phyloP scores from a whole-genome alignment of 2,113 vertebrate genomes.

The Glaucidium brasilianum region DNA sequence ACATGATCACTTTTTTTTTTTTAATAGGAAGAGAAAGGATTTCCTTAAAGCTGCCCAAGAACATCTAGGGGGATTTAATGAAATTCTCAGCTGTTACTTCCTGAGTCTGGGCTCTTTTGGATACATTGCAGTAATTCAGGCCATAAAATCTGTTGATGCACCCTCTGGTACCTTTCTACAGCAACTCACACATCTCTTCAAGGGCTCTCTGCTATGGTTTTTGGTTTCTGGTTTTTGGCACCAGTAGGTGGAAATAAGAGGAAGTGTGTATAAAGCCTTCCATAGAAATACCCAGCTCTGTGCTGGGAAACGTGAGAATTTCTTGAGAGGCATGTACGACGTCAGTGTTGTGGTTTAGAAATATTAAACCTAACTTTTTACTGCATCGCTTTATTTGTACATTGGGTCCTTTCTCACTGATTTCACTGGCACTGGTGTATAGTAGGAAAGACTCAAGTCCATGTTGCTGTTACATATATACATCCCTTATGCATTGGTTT shows the following conservation, averaged over 20 bases:
- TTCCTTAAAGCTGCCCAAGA: not conserved
- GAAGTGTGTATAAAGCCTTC: fast-evolving
- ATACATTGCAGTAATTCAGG: fast-evolving
- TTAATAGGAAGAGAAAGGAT: too few species aligned
- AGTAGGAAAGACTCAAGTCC: not conserved
- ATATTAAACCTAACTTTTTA: not conserved
- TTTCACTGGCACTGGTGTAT: not conserved
- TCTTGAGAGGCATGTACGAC: fast-evolving
- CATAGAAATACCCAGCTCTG: not conserved
- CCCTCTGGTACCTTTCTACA: not conserved
- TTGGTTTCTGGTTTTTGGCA: not conserved
- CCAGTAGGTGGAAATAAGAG: not conserved
- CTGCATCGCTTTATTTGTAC: fast-evolving
- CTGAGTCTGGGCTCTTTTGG: not conserved
- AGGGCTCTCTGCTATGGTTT: not conserved
- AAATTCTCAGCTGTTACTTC: not conserved
- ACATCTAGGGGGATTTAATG: not conserved
- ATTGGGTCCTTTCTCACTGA: not conserved
- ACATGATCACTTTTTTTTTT: fast-evolving
- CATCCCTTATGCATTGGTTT: fast-evolving
- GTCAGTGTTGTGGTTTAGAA: fast-evolving
- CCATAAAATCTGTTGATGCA: fast-evolving
- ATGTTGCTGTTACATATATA: fast-evolving
- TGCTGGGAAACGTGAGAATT: not conserved
- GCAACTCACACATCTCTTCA: not conserved